Base-by-base conservation (phyloP, 2,888 invertebrate species). In the Ypsolopha sequella region DNA sequence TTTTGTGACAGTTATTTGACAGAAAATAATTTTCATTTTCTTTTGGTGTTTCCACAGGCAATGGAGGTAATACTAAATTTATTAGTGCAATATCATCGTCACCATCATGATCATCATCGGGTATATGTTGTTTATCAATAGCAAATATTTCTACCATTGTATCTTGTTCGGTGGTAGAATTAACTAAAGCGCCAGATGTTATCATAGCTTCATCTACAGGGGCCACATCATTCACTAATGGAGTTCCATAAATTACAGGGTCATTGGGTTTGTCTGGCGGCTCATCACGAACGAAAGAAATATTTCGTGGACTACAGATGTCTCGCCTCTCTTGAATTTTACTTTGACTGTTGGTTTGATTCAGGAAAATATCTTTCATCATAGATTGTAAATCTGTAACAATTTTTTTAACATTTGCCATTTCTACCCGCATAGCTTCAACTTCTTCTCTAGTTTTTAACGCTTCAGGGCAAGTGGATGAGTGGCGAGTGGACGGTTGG, bases 381-480 rank as follows among this genome's bases (percentile, higher is more conserved):
- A 24, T 24, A 24, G 24, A 24, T 3, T 24, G 24, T 24, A 24
- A 24, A 4, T 24, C 24, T 24, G 24, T 24, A 24, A 24, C 24
- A 3, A 3, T 4, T 24, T 24, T 24, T 24, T 52, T 58, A 34
- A 71, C 54, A 50, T 60, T 56, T 13, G 52, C 54, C 36, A 68
- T 52, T 48, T 54, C 60, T 34, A 53, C 53, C 44, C 61, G 56
- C 50, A 74, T 54, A 41, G 55, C 51, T 54, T 62, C 61, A 53
- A 64, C 62, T 52, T 69, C 65, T 57, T 68, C 59, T 38, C 57
- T 56, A 36, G 65, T 52, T 58, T 59, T 60, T 35, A 60, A 59
- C 43, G 63, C 65, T 35, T 68, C 68, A 45, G 52, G 56, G 13
- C 62, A 65, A 13, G 13, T 2, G 43, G 13, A 9, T 6, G 38